Conservation (phyloP, 2,113 vertebrate species). For the Anolis carolinensis region DNA sequence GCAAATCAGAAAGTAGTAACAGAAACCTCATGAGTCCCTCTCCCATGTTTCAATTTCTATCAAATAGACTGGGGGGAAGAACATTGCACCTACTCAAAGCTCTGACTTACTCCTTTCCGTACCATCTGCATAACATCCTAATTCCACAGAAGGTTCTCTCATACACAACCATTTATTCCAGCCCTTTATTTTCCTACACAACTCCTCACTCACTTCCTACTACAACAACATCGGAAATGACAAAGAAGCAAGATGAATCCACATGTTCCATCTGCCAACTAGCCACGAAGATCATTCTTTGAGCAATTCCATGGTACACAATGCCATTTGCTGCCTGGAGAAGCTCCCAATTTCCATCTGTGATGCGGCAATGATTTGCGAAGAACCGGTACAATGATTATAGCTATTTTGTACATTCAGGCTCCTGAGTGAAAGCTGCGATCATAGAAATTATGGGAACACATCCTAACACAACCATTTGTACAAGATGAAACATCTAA, state of each 20-base stretch:
- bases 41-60: too few relatives aligned
- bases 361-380: not conserved
- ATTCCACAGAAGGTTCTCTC: not conserved
- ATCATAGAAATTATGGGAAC: not conserved
- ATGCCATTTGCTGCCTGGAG: not conserved
- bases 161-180: not conserved
- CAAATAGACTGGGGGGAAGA: too few relatives aligned
- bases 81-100: too few relatives aligned
- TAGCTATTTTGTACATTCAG: slow-evolving; percentile 6
- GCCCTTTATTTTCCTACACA: not conserved
- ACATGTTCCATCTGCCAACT: not conserved
- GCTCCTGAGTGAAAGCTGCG: not conserved
- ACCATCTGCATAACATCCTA: not conserved
- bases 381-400: not conserved
- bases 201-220: too few relatives aligned
- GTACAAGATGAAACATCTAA: not conserved
- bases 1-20: not conserved
- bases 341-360: not conserved
- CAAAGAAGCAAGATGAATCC: not conserved
- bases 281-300: not conserved
- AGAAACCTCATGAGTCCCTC: not conserved
- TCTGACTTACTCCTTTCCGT: too few relatives aligned
- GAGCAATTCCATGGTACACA: not conserved
- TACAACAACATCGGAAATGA: not conserved
- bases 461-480: too few relatives aligned